A percentile compares a stretch with the other conserved stretches of the same genome.
Evolutionary conservation across 2,797 vertebrate species (phyloP).

Genomic region (Pseudomugil gertrudae): DNA sequence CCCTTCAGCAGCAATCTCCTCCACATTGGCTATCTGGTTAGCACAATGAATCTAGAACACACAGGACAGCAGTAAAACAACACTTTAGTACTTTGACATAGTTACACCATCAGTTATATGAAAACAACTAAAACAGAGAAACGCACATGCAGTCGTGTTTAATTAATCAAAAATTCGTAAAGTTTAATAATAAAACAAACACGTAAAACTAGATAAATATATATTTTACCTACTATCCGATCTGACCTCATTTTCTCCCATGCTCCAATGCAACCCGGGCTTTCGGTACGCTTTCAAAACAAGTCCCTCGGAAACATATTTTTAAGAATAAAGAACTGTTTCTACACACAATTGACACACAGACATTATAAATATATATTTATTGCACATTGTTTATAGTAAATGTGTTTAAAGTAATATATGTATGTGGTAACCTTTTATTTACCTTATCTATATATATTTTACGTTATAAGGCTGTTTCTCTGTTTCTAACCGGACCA

Average conservation of each 20-base stretch:
- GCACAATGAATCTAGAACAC: slow-evolving; percentile 44
- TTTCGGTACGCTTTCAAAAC: slow-evolving; percentile 70
- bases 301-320: slow-evolving; percentile 58
- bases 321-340: background rate
- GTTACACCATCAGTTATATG: background rate
- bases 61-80: background rate
- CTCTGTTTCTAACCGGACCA: slow-evolving; percentile 57
- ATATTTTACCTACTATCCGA: slow-evolving; percentile 17
- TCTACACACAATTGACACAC: background rate
- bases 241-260: slow-evolving; percentile 29
- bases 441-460: background rate
- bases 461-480: background rate
- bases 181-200: background rate
- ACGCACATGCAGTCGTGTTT: accelerated
- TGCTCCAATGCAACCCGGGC: slow-evolving; percentile 58
- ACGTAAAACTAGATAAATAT: accelerated
- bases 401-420: background rate
- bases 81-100: background rate
- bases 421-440: background rate
- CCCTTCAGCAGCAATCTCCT: slow-evolving; percentile 61
- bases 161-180: background rate
- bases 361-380: background rate
- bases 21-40: slow-evolving; percentile 73
- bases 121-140: no score
- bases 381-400: background rate